A percentile compares a stretch with the other conserved stretches of the same genome.
Evolutionary conservation across 1,140 invertebrate species (phyloP).

Genomic region (Pseudomyrmex concolor): DNA sequence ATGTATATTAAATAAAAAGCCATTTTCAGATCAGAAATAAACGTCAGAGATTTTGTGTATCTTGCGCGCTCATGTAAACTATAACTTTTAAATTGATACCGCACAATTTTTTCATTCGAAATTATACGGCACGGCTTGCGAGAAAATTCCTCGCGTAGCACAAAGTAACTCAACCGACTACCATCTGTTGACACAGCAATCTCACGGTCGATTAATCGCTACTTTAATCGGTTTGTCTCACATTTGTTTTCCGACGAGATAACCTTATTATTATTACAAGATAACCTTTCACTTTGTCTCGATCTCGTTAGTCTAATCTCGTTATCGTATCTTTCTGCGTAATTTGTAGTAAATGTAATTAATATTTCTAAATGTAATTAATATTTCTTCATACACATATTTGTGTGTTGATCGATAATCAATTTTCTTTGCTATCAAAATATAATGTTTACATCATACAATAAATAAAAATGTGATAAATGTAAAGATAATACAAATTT

Average conservation of each 20-base stretch:
- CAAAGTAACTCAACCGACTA: background rate
- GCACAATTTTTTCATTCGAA: constrained; percentile 18
- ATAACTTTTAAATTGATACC: constrained; percentile 9
- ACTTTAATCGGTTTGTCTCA: constrained; percentile 33
- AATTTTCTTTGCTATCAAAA: no score
- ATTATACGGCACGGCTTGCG: background rate
- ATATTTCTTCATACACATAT: no score
- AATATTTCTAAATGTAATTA: no score
- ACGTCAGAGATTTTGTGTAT: background rate
- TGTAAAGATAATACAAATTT: no score
- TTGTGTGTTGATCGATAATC: no score
- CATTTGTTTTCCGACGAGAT: constrained; percentile 10
- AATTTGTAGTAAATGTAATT: no score
- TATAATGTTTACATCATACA: no score
- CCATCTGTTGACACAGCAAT: constrained; percentile 33
- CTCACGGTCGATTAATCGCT: constrained; percentile 32
- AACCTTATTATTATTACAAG: background rate
- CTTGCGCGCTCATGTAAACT: background rate
- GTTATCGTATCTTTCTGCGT: constrained; percentile 5
- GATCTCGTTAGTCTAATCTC: constrained; percentile 8
- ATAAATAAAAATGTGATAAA: no score
- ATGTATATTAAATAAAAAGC: constrained; percentile 3
- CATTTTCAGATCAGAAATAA: no score
- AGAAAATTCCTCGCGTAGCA: background rate
- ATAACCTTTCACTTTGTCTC: constrained; percentile 5